phyloP scores from a whole-genome alignment of 1,140 invertebrate species.

The Drosophila santomea region DNA sequence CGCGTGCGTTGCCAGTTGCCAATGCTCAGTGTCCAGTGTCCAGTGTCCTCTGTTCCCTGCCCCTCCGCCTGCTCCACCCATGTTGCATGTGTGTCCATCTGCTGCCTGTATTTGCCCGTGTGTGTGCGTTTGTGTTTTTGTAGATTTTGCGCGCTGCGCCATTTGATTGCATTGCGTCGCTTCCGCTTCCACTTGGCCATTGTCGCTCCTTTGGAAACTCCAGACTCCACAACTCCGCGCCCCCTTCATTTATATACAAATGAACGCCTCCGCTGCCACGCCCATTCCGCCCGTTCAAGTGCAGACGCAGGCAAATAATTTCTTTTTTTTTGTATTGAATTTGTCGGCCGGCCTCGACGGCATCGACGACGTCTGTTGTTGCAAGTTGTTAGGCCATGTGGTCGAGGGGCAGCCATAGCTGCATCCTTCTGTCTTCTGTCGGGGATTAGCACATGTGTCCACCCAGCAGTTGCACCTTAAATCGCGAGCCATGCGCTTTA shows the following conservation, averaged over 20 bases:
- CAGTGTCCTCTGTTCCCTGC: not conserved
- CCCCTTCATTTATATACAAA: constrained; percentile 75
- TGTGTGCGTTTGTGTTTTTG: constrained; percentile 64
- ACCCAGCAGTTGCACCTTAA: constrained; percentile 28
- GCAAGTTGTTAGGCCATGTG: constrained; percentile 61
- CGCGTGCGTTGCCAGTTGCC: constrained; percentile 79
- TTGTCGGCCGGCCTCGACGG: constrained; percentile 57
- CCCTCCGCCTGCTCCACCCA: not conserved
- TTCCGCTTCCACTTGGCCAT: constrained; percentile 71
- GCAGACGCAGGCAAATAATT: constrained; percentile 79
- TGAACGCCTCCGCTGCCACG: constrained; percentile 76
- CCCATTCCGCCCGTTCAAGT: constrained; percentile 61
- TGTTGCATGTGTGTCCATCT: constrained; percentile 51
- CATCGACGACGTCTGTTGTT: constrained; percentile 70
- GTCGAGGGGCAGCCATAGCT: constrained; percentile 23
- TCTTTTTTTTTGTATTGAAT: constrained; percentile 64
- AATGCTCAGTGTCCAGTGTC: constrained; percentile 4
- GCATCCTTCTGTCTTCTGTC: constrained; percentile 34
- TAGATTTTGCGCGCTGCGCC: constrained; percentile 77
- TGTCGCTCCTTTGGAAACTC: constrained; percentile 72
- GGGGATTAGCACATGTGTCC: constrained; percentile 53
- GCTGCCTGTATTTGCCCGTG: constrained; percentile 25
- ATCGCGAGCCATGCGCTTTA: constrained; percentile 3
- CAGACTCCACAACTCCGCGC: not conserved
- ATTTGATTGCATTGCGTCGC: constrained; percentile 78